Evolutionary conservation across 1,140 invertebrate genomes (phyloP).

Genomic region (Drosophila nigrodunni): DNA sequence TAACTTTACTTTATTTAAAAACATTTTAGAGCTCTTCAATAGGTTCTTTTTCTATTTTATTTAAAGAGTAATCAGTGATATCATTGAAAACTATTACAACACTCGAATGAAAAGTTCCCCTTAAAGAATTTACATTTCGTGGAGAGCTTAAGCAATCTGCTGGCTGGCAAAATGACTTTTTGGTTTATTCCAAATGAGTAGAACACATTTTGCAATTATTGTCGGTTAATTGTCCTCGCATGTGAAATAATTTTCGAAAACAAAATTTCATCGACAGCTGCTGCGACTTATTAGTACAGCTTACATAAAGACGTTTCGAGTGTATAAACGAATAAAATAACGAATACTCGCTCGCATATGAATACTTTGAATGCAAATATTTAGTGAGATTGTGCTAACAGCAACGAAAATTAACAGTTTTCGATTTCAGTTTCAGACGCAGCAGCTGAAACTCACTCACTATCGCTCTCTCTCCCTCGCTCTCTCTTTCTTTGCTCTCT

Average conservation of each 20-base stretch:
- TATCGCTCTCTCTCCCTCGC: constrained; percentile 29
- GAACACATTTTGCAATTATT: constrained; percentile 36
- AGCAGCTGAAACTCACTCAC: constrained; percentile 11
- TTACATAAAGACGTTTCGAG: constrained; percentile 53
- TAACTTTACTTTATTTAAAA: too few relatives aligned
- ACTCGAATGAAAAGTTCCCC: not conserved
- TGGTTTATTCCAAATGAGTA: not conserved
- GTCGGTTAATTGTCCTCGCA: constrained; percentile 30
- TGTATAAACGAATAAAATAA: constrained; percentile 12
- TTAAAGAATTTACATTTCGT: not conserved
- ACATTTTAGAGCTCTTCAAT: too few relatives aligned
- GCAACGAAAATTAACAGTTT: constrained; percentile 71
- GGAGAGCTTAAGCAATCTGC: not conserved
- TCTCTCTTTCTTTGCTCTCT: constrained; percentile 23
- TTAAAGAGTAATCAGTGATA: not conserved
- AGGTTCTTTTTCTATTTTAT: not conserved
- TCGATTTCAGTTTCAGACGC: constrained; percentile 45
- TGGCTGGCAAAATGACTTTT: not conserved
- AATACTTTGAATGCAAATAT: constrained; percentile 58
- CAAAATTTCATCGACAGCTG: constrained; percentile 21
- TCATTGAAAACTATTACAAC: not conserved
- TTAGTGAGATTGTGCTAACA: constrained; percentile 68
- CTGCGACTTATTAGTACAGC: constrained; percentile 58
- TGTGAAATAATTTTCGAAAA: constrained; percentile 31
- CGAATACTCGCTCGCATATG: constrained; percentile 16